phyloP scores from a whole-genome alignment of 2,888 invertebrate species.

The Eledona agricola region DNA sequence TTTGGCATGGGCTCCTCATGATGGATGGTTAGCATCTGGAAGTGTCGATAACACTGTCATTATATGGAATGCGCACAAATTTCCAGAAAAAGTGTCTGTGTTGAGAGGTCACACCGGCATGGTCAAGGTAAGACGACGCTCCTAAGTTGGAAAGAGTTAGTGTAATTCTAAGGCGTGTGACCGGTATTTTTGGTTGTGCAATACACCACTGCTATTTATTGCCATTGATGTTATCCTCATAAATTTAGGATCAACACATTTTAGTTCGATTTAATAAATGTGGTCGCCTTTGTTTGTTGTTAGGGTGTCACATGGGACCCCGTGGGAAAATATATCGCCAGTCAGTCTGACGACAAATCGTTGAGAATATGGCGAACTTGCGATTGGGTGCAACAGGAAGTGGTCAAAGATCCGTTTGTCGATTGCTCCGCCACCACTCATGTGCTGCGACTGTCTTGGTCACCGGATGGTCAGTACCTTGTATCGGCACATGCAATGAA shows the following conservation, averaged over 20 bases:
- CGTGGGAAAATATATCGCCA: constrained; percentile 95
- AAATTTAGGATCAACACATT: no score
- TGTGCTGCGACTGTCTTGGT: constrained; percentile 93
- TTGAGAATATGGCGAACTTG: constrained; percentile 94
- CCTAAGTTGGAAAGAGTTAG: background rate
- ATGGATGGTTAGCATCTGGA: constrained; percentile 93
- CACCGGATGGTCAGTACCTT: constrained; percentile 96
- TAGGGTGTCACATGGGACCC: constrained; percentile 98
- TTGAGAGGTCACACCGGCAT: constrained; percentile 91
- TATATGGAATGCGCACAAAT: constrained; percentile 94
- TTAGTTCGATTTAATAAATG: no score
- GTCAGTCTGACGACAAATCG: constrained; percentile 96
- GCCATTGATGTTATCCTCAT: no score
- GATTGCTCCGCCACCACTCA: constrained; percentile 91
- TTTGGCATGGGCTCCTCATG: constrained; percentile 95
- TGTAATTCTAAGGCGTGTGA: background rate
- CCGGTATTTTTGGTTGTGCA: no score
- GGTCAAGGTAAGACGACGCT: constrained; percentile 71
- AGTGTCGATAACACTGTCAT: constrained; percentile 98
- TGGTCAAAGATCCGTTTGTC: constrained; percentile 91
- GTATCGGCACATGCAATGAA: constrained; percentile 99
- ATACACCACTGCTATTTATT: no score
- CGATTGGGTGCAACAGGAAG: constrained; percentile 91
- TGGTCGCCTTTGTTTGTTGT: constrained; percentile 15
- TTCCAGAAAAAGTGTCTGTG: constrained; percentile 83